Percentiles rank a stretch among this genome's conserved stretches.
phyloP scores from a whole-genome alignment of 2,113 vertebrate genomes.

The Nothocercus julius region DNA sequence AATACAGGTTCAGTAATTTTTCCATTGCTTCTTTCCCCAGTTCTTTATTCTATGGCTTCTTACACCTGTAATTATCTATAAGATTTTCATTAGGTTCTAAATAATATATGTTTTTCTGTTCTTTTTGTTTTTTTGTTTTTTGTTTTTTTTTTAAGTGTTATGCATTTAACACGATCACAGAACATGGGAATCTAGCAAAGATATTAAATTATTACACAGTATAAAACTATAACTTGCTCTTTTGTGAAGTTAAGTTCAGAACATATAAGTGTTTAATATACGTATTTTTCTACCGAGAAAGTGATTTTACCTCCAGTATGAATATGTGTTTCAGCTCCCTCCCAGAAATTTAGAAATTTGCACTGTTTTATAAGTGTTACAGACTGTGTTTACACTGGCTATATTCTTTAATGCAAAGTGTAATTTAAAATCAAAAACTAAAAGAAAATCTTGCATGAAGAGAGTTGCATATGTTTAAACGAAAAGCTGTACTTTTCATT shows the following conservation, averaged over 20 bases:
- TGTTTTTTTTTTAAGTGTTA: not conserved
- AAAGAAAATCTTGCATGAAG: conserved; percentile 76
- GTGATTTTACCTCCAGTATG: conserved; percentile 71
- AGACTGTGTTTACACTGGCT: conserved; percentile 77
- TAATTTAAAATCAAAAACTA: conserved; percentile 57
- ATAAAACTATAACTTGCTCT: conserved; percentile 59
- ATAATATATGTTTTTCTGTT: conserved; percentile 9
- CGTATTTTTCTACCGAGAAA: conserved; percentile 67
- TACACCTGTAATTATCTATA: conserved; percentile 26
- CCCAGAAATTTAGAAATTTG: conserved; percentile 66
- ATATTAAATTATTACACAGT: conserved; percentile 54
- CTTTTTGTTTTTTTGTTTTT: not conserved
- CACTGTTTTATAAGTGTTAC: conserved; percentile 76
- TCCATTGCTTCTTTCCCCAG: conserved; percentile 54
- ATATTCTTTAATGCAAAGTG: conserved; percentile 77
- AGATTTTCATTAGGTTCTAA: conserved; percentile 30
- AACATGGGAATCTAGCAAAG: conserved; percentile 46
- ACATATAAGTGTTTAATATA: conserved; percentile 68
- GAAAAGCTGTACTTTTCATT: conserved; percentile 76
- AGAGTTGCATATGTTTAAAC: conserved; percentile 69
- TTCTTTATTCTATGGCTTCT: conserved; percentile 33
- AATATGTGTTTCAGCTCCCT: conserved; percentile 65
- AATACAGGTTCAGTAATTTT: conserved; percentile 56
- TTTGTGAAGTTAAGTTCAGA: conserved; percentile 61
- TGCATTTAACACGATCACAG: conserved; percentile 52